These are phyloP conservation scores for Struthio camelus DNA, from an alignment of 2,113 vertebrate genomes.

Conservation along the genomic window DNA sequence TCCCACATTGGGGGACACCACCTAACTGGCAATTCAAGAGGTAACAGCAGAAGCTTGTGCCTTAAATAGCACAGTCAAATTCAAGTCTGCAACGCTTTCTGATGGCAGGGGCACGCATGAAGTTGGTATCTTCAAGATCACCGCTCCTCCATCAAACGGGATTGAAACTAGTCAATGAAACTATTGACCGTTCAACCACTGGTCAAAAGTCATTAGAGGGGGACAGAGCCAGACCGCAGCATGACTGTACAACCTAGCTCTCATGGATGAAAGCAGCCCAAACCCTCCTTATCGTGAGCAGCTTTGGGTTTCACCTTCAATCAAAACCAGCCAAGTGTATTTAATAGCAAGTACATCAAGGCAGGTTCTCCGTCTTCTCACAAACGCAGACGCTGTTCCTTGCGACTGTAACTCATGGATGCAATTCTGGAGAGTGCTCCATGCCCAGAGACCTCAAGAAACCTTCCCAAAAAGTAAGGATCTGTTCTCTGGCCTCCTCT, in stretches of 20 bases:
- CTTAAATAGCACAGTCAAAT: no score
- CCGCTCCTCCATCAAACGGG: neutral
- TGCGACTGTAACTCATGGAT: neutral
- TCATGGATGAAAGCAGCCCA: neutral
- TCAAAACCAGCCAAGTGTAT: neutral
- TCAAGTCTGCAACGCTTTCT: no score
- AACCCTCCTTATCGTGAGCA: accelerated
- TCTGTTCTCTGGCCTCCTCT: neutral
- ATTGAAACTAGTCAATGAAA: conserved; percentile 1
- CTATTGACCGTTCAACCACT: neutral
- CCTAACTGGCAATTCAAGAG: neutral
- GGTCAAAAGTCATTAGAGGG: neutral
- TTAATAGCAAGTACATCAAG: neutral
- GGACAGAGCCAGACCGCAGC: neutral
- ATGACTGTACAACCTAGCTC: accelerated
- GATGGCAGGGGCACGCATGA: accelerated
- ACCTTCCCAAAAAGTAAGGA: neutral
- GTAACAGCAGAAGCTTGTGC: neutral
- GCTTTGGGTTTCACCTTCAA: neutral
- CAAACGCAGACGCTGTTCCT: neutral
- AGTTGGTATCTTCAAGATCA: neutral
- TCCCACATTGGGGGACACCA: neutral
- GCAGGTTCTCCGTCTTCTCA: neutral
- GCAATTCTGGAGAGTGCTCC: neutral
- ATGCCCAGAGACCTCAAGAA: neutral